These are phyloP conservation scores for Serranochromis macrocephalus DNA, from an alignment of 2,113 vertebrate species.

Conservation along the genomic window DNA sequence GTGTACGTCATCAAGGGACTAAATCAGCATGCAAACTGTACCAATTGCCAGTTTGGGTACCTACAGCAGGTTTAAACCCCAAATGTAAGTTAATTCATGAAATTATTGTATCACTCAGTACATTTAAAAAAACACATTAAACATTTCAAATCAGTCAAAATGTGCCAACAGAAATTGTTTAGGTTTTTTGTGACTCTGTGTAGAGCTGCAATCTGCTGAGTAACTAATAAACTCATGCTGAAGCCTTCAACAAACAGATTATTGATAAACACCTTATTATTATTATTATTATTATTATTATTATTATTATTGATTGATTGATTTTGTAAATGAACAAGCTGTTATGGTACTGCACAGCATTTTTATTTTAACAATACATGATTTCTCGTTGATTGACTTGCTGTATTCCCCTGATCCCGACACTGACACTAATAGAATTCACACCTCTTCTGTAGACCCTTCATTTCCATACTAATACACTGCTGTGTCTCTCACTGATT, in stretches of 20 bases:
- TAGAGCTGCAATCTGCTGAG: not conserved
- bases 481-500: not conserved
- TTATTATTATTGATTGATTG: not conserved
- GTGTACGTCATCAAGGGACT: not conserved
- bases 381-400: not conserved
- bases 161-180: not conserved
- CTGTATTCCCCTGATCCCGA: not conserved
- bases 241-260: not conserved
- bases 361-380: not conserved
- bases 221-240: not conserved
- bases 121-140: not conserved
- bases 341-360: not conserved
- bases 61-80: not conserved
- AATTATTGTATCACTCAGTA: not conserved
- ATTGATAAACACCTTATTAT: not conserved
- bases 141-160: not conserved
- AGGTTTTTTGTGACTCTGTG: not conserved
- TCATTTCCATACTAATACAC: constrained; percentile 44
- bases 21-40: not conserved
- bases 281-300: not conserved
- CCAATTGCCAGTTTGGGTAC: not conserved
- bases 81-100: not conserved
- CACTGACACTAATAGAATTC: constrained; percentile 2
- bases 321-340: not conserved
- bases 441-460: not conserved